phyloP scores from a whole-genome alignment of 2,888 invertebrate genomes.

The Sesamia inferens region DNA sequence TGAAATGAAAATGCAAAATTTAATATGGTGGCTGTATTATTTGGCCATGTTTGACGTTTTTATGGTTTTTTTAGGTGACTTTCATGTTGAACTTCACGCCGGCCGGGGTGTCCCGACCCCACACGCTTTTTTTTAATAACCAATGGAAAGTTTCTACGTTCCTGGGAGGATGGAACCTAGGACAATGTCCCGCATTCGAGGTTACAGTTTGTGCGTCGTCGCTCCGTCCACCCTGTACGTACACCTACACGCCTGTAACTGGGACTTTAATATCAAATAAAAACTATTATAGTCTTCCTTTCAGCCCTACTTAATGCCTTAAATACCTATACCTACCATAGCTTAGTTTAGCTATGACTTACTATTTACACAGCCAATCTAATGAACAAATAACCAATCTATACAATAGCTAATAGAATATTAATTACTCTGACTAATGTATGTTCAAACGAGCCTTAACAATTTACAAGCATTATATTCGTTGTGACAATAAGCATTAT shows the following conservation, averaged over 20 bases:
- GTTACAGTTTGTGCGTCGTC: too few species aligned
- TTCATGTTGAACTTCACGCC: too few species aligned
- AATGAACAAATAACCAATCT: conserved; percentile 1
- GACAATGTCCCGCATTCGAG: too few species aligned
- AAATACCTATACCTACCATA: background rate
- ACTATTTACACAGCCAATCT: background rate
- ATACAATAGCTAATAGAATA: conserved; percentile 31
- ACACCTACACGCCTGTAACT: background rate
- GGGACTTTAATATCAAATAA: background rate
- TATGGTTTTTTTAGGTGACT: too few species aligned
- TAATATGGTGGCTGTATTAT: too few species aligned
- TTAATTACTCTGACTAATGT: conserved; percentile 51
- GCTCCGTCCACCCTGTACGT: background rate
- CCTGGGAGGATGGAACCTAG: too few species aligned
- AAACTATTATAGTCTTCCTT: background rate
- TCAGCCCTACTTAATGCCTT: background rate
- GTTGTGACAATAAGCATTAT: conserved; percentile 43
- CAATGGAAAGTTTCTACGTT: too few species aligned
- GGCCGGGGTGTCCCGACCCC: too few species aligned
- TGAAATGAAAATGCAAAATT: too few species aligned
- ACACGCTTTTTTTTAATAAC: too few species aligned
- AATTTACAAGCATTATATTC: conserved; percentile 32
- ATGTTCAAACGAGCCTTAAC: conserved; percentile 18
- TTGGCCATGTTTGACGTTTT: too few species aligned
- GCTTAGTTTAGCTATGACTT: background rate